Evolutionary conservation across 2,797 vertebrate genomes (phyloP).

Genomic region (Pipistrellus pipistrellus): DNA sequence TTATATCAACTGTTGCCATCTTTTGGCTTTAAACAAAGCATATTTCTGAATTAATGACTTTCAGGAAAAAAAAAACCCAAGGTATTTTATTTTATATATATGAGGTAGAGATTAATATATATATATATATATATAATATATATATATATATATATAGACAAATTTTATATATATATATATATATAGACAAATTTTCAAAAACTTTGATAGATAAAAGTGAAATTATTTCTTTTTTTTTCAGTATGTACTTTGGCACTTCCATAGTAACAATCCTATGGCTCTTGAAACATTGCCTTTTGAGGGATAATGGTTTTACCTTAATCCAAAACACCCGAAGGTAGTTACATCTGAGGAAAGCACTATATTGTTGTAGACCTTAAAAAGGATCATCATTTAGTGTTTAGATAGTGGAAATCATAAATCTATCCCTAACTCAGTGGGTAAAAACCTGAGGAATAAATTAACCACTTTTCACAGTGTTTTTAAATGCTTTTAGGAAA

Average conservation of each 20-base stretch:
- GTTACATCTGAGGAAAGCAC: neutral
- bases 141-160: neutral
- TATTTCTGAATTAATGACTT: constrained; percentile 47
- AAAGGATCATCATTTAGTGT: neutral
- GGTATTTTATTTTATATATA: constrained; percentile 16
- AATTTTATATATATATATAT: neutral
- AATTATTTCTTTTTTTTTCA: neutral
- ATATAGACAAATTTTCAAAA: neutral
- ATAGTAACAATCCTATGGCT: neutral
- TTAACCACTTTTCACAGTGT: constrained; percentile 50
- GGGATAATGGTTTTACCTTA: neutral
- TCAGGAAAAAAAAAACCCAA: neutral
- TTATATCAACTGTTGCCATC: neutral
- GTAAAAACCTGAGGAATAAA: constrained; percentile 40
- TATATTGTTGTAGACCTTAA: neutral
- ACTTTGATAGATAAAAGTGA: neutral
- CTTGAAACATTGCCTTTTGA: neutral
- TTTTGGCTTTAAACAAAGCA: constrained; percentile 55
- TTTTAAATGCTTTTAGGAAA: constrained; percentile 62
- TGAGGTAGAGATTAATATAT: no score
- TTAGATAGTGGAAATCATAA: constrained; percentile 60
- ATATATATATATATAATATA: no score
- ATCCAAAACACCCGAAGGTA: neutral
- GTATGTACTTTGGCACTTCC: constrained; percentile 21
- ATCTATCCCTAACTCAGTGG: constrained; percentile 26